Conservation (phyloP, 2,888 invertebrate species). For the Dryobotodes eremita region DNA sequence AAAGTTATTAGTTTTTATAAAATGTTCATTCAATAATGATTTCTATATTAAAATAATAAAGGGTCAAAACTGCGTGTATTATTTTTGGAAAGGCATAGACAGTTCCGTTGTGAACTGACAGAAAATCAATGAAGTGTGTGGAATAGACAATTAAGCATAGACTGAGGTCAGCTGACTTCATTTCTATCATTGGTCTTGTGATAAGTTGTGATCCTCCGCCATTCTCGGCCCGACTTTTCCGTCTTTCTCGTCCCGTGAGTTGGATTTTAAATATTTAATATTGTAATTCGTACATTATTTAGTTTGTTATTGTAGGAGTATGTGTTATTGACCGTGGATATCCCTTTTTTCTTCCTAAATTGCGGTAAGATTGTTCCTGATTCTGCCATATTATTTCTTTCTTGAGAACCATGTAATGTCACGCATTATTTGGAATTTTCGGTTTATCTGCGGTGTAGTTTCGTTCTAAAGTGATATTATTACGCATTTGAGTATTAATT, state of each 20-base stretch:
- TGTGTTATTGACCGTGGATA: constrained; percentile 77
- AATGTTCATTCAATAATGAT: constrained; percentile 2
- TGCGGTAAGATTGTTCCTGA: constrained; percentile 79
- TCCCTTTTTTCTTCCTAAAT: constrained; percentile 64
- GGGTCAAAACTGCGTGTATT: constrained; percentile 14
- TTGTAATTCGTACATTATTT: constrained; percentile 69
- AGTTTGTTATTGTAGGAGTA: constrained; percentile 75
- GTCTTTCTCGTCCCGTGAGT: constrained; percentile 89
- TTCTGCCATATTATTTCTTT: constrained; percentile 76
- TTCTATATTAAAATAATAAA: rapidly evolving
- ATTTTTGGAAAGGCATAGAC: background rate
- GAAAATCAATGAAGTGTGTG: constrained; percentile 81
- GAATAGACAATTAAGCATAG: constrained; percentile 84
- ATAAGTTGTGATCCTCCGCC: constrained; percentile 90
- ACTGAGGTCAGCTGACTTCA: constrained; percentile 90
- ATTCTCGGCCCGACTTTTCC: constrained; percentile 89
- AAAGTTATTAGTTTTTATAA: background rate
- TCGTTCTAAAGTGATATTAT: constrained; percentile 10
- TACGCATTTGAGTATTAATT: constrained; percentile 39
- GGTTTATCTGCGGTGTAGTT: constrained; percentile 31
- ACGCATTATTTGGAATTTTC: constrained; percentile 67
- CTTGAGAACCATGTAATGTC: constrained; percentile 72
- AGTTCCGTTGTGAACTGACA: constrained; percentile 20
- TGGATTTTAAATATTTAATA: constrained; percentile 76
- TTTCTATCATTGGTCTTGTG: constrained; percentile 91